Percentiles rank a stretch among this genome's conserved stretches.
Conservation (phyloP, 2,113 vertebrate species). For the Paradoxurus hermaphroditus region DNA sequence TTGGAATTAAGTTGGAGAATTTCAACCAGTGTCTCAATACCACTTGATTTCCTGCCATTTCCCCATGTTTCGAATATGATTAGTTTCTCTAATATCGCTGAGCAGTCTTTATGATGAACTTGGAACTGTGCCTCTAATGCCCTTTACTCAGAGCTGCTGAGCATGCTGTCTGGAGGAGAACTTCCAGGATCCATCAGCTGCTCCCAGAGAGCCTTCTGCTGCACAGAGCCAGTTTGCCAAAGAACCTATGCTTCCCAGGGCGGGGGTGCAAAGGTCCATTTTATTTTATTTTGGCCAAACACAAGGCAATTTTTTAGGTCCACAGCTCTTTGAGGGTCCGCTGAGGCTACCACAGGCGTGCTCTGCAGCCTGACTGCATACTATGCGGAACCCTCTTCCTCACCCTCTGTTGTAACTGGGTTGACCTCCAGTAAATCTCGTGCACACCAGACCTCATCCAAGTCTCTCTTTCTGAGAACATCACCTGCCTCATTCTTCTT, state of each 20-base stretch:
- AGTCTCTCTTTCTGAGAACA: neutral
- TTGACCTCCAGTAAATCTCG: neutral
- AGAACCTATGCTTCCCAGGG: neutral
- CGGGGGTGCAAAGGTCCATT: neutral
- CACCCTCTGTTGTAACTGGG: neutral
- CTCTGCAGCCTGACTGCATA: neutral
- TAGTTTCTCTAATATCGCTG: neutral
- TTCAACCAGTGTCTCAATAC: neutral
- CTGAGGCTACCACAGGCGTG: neutral
- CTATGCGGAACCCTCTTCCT: neutral
- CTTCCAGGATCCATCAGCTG: neutral
- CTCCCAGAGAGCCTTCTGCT: rapidly evolving
- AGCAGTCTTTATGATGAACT: neutral
- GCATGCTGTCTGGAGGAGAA: neutral
- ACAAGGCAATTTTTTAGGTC: neutral
- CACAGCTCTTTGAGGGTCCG: neutral
- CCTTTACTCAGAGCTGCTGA: neutral
- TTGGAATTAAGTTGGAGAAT: neutral
- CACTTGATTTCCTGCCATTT: neutral
- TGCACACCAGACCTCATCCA: no score
- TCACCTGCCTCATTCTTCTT: neutral
- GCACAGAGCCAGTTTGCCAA: neutral
- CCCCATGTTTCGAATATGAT: neutral
- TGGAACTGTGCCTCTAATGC: neutral
- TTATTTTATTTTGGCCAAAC: neutral